phyloP scores from a whole-genome alignment of 1,140 invertebrate genomes.

The Tribolium madens region DNA sequence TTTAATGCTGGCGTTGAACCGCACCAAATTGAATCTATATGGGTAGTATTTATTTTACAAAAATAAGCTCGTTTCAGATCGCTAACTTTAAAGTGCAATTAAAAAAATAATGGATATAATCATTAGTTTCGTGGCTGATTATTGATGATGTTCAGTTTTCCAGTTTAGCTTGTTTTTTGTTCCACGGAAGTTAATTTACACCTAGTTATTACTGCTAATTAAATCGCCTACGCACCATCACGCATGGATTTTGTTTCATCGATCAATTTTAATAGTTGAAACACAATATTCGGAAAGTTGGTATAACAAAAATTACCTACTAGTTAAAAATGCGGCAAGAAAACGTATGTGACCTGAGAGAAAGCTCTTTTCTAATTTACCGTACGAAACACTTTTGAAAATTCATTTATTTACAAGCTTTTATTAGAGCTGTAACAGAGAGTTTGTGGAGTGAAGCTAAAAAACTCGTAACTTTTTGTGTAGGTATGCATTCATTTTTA shows the following conservation, averaged over 20 bases:
- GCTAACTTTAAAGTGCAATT: not conserved
- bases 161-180: not conserved
- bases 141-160: not conserved
- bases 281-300: not conserved
- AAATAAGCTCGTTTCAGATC: not conserved
- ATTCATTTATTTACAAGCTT: not conserved
- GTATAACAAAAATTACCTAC: not conserved
- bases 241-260: constrained; percentile 7
- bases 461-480: not conserved
- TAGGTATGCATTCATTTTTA: not conserved
- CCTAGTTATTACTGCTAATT: constrained; percentile 22
- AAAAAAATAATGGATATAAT: not conserved
- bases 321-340: not conserved
- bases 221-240: constrained; percentile 19
- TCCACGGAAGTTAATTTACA: constrained; percentile 24
- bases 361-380: too few relatives aligned
- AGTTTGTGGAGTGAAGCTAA: not conserved
- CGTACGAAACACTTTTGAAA: not conserved
- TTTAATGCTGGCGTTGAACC: constrained; percentile 13
- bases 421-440: constrained; percentile 1
- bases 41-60: not conserved
- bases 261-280: not conserved
- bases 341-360: too few relatives aligned
- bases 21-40: constrained; percentile 15
- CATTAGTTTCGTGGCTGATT: not conserved